These are phyloP conservation scores for Pterocles burchelli DNA, from an alignment of 2,113 vertebrate genomes.

Conservation along the genomic window DNA sequence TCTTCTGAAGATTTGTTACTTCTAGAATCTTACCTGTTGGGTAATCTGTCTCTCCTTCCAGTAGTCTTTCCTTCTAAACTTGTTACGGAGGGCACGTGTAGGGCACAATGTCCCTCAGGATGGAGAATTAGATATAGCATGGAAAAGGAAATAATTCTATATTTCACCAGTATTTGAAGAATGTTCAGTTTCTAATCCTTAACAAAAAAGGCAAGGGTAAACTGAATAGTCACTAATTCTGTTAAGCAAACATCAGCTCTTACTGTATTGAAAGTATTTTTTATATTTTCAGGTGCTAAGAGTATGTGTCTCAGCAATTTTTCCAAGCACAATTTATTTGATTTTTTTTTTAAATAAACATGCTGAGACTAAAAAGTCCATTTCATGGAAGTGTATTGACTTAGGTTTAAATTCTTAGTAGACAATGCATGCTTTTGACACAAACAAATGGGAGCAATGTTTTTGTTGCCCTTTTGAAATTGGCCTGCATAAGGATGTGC, in stretches of 20 bases:
- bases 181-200: background rate
- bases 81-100: background rate
- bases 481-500: background rate
- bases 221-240: background rate
- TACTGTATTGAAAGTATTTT: background rate
- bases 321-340: background rate
- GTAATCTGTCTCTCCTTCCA: background rate
- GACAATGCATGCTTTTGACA: background rate
- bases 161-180: background rate
- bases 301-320: background rate
- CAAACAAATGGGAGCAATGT: background rate
- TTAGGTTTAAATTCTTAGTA: background rate
- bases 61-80: background rate
- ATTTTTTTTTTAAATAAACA: background rate
- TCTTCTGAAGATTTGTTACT: background rate
- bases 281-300: background rate
- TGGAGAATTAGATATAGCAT: background rate
- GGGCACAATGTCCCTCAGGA: background rate
- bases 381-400: background rate
- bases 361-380: background rate
- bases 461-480: background rate
- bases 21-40: background rate
- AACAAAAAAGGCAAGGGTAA: background rate
- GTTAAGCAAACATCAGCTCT: background rate
- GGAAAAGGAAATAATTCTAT: background rate